Base-by-base conservation (phyloP, 2,888 invertebrate genomes). In the Parthenolecanium corni region DNA sequence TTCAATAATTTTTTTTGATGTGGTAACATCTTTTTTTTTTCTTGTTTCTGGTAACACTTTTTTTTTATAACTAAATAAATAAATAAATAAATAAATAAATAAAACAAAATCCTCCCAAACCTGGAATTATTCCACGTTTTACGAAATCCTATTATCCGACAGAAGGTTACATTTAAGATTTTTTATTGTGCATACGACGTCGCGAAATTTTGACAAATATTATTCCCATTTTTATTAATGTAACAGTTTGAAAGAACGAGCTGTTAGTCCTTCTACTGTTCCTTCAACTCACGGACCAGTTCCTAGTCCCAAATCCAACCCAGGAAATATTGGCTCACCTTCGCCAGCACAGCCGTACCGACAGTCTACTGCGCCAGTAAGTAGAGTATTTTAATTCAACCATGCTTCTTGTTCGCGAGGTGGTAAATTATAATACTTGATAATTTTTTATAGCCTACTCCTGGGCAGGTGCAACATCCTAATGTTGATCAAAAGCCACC, bases 231-330 rank as follows among this genome's bases (percentile, higher is more conserved):
- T n/a, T n/a, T n/a, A n/a, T n/a, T n/a, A n/a, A n/a, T 46, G 42
- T 69, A 71, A 57, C 67, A 78, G 78, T 70, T 72, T 84, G 6
- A 84, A 84, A 69, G 84, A 84, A 69, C 75, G 83, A n/a, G 82
- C 84, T 1, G 77, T 83, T 6, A 84, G 83, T 71, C 84, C 81
- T 3, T 75, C 76, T 2, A 56, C 71, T n/a, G 71, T 74, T 36
- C 67, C 73, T 1, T 70, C 73, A 5, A 70, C 69, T 24, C 68
- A 71, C 67, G 72, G 71, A 62, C 74, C 69, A 68, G n/a, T n/a
- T n/a, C 74, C 79, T 18, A 79, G 79, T 69, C 79, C 80, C 6
- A 69, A 79, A 62, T 76, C 78, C 49, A 77, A 75, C 66, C 79
- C 75, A 66, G 80, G 64, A 3, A 80, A 68, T 42, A 64, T 65